A percentile compares a stretch with the other conserved stretches of the same genome.
Evolutionary conservation across 1,140 invertebrate species (phyloP).

Genomic region (Antheraea pernyi): DNA sequence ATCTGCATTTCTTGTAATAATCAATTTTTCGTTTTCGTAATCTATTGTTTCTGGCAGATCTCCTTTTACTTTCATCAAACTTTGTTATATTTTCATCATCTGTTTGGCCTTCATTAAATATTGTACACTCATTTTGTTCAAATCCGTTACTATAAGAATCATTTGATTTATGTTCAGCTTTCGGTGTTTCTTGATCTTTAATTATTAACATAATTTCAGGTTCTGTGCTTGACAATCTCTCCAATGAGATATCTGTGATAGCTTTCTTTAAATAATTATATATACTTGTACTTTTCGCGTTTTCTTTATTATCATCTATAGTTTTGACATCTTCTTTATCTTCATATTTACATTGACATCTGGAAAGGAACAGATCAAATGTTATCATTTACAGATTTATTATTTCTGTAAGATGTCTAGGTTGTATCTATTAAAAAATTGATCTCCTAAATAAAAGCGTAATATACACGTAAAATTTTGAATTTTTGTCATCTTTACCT

Average conservation of each 20-base stretch:
- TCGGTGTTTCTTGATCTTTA: neutral
- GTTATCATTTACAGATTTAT: too few species aligned
- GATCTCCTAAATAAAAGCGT: neutral
- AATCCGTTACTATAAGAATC: neutral
- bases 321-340: neutral
- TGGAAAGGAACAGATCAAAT: neutral
- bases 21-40: neutral
- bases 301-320: neutral
- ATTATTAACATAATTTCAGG: neutral
- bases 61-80: neutral
- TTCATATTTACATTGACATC: constrained; percentile 10
- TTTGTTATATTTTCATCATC: neutral
- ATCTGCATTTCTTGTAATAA: neutral
- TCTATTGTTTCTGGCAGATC: neutral
- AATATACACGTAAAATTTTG: neutral
- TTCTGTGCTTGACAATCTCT: neutral
- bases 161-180: neutral
- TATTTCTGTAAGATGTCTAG: too few species aligned
- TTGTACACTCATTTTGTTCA: neutral
- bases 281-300: neutral
- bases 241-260: neutral
- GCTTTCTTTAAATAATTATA: neutral
- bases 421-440: neutral
- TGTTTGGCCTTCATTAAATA: neutral
- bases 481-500: neutral